Evolutionary conservation across 1,140 invertebrate species (phyloP).

Genomic region (Leptinotarsa undecemlineata): DNA sequence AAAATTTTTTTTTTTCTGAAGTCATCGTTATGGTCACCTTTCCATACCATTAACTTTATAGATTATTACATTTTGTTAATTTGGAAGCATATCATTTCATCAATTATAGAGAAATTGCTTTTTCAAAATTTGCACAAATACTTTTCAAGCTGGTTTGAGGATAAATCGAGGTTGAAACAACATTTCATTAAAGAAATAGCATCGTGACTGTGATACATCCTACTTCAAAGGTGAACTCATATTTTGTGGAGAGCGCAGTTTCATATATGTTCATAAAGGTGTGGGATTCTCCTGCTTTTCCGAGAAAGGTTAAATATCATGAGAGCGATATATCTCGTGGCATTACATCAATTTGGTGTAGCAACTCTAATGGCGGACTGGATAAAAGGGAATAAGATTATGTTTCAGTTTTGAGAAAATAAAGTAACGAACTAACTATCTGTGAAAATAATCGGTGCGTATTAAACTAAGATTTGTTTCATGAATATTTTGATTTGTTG

Average conservation of each 20-base stretch:
- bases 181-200: no score
- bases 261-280: background rate
- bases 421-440: background rate
- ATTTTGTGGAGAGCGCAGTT: background rate
- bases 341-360: background rate
- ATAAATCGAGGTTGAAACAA: no score
- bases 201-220: no score
- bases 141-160: no score
- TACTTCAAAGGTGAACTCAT: background rate
- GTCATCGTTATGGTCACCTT: no score
- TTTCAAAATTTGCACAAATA: no score
- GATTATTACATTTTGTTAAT: no score
- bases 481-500: background rate
- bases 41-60: no score
- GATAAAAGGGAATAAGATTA: background rate
- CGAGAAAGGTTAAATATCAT: constrained; percentile 1
- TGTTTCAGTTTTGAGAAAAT: background rate
- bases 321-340: background rate
- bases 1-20: no score
- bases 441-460: no score
- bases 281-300: background rate
- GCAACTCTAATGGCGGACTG: background rate
- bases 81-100: no score
- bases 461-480: background rate
- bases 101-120: no score